These are phyloP conservation scores for Thomomys bottae DNA, from an alignment of 2,113 vertebrate genomes.

Conservation along the genomic window DNA sequence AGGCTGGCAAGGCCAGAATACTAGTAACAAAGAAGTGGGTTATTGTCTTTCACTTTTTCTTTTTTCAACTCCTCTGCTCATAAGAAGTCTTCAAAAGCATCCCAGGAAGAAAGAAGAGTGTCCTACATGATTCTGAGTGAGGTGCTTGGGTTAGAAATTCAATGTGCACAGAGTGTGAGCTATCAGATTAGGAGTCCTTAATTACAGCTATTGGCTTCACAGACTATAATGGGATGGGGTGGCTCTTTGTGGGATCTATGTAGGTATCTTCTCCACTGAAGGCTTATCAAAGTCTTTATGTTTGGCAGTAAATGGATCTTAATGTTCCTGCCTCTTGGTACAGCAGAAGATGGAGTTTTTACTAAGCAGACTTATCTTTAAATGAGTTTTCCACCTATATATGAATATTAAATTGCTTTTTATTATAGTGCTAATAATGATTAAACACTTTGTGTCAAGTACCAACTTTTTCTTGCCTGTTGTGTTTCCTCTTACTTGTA, in stretches of 20 bases:
- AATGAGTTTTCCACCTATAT: neutral
- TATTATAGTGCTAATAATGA: neutral
- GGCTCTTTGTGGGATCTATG: too few relatives aligned
- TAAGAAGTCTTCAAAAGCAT: too few relatives aligned
- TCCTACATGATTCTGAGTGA: neutral
- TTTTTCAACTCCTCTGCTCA: rapidly evolving
- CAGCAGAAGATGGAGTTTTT: neutral
- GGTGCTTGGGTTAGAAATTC: too few relatives aligned
- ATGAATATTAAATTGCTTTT: neutral
- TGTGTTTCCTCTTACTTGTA: neutral
- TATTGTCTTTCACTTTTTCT: too few relatives aligned
- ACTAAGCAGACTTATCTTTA: neutral
- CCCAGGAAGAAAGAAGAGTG: too few relatives aligned
- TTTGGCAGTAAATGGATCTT: neutral
- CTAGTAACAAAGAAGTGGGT: too few relatives aligned
- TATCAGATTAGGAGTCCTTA: neutral
- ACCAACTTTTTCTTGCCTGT: neutral
- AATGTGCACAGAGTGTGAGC: neutral
- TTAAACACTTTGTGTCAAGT: neutral
- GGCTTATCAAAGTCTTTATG: neutral
- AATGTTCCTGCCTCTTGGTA: too few relatives aligned
- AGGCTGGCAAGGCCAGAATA: too few relatives aligned
- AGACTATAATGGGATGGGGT: too few relatives aligned
- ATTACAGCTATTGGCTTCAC: too few relatives aligned
- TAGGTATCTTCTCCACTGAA: neutral